Evolutionary conservation across 2,797 vertebrate species (phyloP).

Genomic region (Novumbra hubbsi): DNA sequence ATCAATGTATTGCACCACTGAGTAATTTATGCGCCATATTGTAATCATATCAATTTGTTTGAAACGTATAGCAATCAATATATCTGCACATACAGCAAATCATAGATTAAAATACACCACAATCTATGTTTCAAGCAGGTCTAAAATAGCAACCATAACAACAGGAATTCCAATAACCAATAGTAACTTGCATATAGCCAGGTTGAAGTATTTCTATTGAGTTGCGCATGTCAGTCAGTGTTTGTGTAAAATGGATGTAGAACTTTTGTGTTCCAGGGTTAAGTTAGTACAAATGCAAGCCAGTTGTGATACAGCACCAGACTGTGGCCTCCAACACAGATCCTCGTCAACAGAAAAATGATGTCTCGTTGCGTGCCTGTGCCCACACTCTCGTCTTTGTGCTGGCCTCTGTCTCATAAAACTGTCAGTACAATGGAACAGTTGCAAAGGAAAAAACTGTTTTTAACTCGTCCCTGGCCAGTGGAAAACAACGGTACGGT

Average conservation of each 20-base stretch:
- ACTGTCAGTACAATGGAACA: background rate
- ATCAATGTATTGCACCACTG: background rate
- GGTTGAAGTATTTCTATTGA: background rate
- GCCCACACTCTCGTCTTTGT: background rate
- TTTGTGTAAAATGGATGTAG: background rate
- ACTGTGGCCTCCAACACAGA: background rate
- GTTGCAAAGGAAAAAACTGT: background rate
- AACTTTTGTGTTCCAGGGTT: background rate
- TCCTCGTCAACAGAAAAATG: background rate
- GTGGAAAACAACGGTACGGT: background rate
- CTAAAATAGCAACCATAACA: background rate
- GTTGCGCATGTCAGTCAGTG: background rate
- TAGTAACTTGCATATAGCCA: background rate
- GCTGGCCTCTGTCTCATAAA: background rate
- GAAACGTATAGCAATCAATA: background rate
- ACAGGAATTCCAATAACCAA: background rate
- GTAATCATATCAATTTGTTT: background rate
- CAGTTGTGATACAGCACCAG: slow-evolving; percentile 25
- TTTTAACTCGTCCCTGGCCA: background rate
- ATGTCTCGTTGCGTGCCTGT: background rate
- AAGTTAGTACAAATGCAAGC: slow-evolving; percentile 23
- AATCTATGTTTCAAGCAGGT: background rate
- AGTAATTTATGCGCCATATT: background rate
- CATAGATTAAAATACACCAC: background rate
- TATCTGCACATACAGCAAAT: background rate